A percentile compares a stretch with the other conserved stretches of the same genome.
Conservation (phyloP, 2,797 vertebrate species). For the Toxotes lorentzi region DNA sequence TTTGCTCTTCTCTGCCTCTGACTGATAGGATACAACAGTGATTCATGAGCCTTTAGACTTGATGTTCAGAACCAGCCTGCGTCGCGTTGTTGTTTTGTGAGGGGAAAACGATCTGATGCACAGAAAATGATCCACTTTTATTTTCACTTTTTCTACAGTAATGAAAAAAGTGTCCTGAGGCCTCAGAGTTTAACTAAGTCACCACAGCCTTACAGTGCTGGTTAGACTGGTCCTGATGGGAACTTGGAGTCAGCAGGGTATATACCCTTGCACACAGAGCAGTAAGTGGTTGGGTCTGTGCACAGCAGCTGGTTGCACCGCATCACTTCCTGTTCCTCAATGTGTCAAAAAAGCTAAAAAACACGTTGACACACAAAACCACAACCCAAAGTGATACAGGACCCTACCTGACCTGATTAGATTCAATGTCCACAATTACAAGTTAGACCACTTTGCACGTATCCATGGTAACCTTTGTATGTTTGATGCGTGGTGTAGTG, state of each 20-base stretch:
- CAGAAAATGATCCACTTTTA: not conserved
- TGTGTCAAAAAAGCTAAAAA: no score
- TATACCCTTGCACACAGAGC: not conserved
- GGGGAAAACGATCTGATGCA: not conserved
- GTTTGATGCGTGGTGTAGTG: not conserved
- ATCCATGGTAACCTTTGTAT: not conserved
- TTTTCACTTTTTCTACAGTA: not conserved
- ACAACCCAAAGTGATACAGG: not conserved
- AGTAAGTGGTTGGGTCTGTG: not conserved
- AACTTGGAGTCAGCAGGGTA: not conserved
- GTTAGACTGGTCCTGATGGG: not conserved
- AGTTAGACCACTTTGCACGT: not conserved
- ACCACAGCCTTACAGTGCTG: not conserved
- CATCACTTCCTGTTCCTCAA: no score
- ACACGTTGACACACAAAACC: not conserved
- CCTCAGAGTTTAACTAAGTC: not conserved
- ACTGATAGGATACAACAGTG: constrained; percentile 17
- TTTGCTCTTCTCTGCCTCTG: constrained; percentile 11
- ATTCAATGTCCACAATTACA: not conserved
- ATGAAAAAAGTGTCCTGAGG: not conserved
- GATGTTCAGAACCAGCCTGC: constrained; percentile 3
- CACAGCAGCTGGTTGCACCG: not conserved
- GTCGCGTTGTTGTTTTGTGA: not conserved
- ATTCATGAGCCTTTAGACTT: constrained; percentile 18
- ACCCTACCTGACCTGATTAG: not conserved